Evolutionary conservation across 2,113 vertebrate genomes (phyloP), one percentile per base, ranked within the genome.

Genomic region (Vimba vimba): DNA sequence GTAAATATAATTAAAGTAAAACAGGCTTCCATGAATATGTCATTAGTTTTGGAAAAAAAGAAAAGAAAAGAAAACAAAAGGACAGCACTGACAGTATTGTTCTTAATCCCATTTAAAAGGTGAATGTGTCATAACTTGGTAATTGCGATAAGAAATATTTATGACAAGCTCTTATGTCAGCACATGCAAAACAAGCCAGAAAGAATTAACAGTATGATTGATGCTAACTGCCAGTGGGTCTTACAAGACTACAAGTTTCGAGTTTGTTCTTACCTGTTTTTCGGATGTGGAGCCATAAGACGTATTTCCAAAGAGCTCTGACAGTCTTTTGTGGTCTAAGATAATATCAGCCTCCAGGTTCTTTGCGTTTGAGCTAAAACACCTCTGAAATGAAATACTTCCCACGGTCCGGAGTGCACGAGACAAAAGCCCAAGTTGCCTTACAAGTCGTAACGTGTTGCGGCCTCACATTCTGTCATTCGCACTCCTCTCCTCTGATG

Each of bases 361-460:
- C 73, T 87, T 92, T 79, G 21, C 77, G 59, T 78, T 86, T 86
- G 52, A 89, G 75, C 27, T 43, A 57, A 64, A 64, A 88, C 88
- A 90, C 83, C 87, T 86, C 76, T 88, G 92, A 92, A 92, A 93
- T 83, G 15, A 79, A 88, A 90, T 84, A 87, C 90, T 94, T 93
- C 93, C 91, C 91, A 92, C 83, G 86, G 88, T 89, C 89, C 86
- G 86, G 84, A 89, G 88, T 87, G 89, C 88, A 85, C 89, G 79
- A 90, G 87, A 93, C 86, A 92, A 91, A 93, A 88, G 86, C 85
- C 86, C 91, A 89, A 91, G 94, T 92, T 92, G 91, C 81, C 75
- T 74, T 92, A 91, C 94, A 92, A 93, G 94, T 91, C 88, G 87
- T 89, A 91, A 92, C 93, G 88, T 57, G 91, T 88, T 74, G n/a